Evolutionary conservation across 2,797 vertebrate genomes (phyloP).

Genomic region (Poeciliopsis presidionis): DNA sequence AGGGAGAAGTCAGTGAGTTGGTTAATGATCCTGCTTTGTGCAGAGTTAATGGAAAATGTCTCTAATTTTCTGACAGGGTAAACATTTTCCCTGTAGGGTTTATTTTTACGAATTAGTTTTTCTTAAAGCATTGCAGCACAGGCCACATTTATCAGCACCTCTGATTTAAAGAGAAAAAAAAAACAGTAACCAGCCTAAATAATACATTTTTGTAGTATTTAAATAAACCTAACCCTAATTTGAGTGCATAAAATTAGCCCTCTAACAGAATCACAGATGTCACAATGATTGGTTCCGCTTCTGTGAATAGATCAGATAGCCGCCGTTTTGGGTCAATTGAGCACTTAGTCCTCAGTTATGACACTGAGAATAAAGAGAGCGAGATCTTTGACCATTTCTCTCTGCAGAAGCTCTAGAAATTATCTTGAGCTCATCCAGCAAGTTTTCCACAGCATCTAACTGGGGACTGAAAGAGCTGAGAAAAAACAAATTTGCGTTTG

Average conservation of each 20-base stretch:
- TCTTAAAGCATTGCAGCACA: not conserved
- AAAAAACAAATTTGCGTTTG: not conserved
- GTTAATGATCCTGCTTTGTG: slow-evolving; percentile 70
- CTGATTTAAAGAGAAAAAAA: no score
- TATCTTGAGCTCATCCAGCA: not conserved
- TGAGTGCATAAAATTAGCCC: not conserved
- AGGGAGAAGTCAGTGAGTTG: slow-evolving; percentile 68
- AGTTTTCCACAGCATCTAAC: not conserved
- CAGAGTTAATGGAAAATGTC: slow-evolving; percentile 66
- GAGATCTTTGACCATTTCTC: not conserved
- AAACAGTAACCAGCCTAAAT: not conserved
- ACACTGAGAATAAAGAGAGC: not conserved
- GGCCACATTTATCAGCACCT: not conserved
- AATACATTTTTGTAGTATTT: not conserved
- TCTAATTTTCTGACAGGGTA: slow-evolving; percentile 73
- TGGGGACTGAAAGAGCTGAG: not conserved
- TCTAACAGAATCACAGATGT: not conserved
- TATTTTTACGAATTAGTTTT: slow-evolving; percentile 1
- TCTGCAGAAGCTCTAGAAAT: not conserved
- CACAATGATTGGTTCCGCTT: not conserved
- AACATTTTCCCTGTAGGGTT: slow-evolving; percentile 57
- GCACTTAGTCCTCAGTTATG: not conserved
- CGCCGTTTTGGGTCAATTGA: not conserved
- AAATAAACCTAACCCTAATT: not conserved
- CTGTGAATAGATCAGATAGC: not conserved